Percentiles rank a stretch among this genome's conserved stretches.
Conservation (phyloP, 2,797 vertebrate species). For the Synaphobranchus kaupii region DNA sequence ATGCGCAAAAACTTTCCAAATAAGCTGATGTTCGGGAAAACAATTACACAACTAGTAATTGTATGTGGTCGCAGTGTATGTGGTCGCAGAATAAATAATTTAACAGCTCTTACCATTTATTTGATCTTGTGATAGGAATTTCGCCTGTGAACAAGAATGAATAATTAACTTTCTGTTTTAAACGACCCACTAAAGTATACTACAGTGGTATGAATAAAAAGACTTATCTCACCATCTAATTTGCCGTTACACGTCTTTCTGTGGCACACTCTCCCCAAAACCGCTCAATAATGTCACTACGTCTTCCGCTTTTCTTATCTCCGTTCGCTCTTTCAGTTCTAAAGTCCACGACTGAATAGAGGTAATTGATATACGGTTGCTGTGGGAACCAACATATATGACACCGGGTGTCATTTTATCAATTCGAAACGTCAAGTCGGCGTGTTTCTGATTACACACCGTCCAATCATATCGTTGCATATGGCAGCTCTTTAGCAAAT, state of each 20-base stretch:
- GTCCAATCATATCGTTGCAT: background rate
- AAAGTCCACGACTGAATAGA: conserved; percentile 61
- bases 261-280: background rate
- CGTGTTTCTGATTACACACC: background rate
- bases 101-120: conserved; percentile 83
- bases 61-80: too few relatives aligned
- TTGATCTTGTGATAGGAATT: conserved; percentile 90
- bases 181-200: background rate
- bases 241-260: background rate
- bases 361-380: conserved; percentile 79
- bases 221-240: conserved; percentile 35
- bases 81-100: background rate
- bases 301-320: background rate
- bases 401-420: conserved; percentile 51
- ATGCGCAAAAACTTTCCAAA: background rate
- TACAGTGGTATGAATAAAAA: background rate
- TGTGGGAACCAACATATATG: conserved; percentile 75
- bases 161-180: background rate
- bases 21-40: background rate
- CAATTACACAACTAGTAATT: background rate
- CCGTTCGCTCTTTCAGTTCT: conserved; percentile 38
- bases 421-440: background rate
- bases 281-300: background rate
- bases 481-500: background rate
- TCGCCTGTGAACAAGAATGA: conserved; percentile 74